Evolutionary conservation across 1,140 invertebrate species (phyloP).

Genomic region (Batillaria attramentaria): DNA sequence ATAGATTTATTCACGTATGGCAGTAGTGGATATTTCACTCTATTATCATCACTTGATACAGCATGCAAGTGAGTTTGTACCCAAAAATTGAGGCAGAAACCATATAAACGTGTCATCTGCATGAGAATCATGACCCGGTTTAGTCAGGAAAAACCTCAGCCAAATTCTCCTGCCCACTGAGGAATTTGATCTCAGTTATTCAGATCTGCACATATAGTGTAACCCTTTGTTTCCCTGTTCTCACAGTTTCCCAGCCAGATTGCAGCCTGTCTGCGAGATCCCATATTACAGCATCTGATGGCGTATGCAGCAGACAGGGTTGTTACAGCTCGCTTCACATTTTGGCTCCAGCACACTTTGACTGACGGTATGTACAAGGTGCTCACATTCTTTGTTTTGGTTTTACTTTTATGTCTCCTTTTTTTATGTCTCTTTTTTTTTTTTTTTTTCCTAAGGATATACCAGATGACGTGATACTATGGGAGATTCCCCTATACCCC

Average conservation of each 20-base stretch:
- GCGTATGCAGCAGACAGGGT: constrained; percentile 42
- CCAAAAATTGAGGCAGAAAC: no score
- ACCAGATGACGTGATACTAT: not conserved
- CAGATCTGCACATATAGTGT: no score
- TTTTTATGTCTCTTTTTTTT: not conserved
- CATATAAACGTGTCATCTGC: no score
- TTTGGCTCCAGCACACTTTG: constrained; percentile 54
- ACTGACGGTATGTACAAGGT: constrained; percentile 39
- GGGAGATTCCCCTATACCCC: not conserved
- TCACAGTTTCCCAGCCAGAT: constrained; percentile 56
- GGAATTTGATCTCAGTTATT: not conserved
- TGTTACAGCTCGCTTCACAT: constrained; percentile 46
- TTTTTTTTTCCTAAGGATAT: not conserved
- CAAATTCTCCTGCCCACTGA: no score
- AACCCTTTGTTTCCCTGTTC: no score
- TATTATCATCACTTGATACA: no score
- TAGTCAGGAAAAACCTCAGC: no score
- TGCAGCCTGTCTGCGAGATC: constrained; percentile 45
- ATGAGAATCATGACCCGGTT: no score
- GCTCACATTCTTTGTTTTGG: not conserved
- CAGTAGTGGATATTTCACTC: no score
- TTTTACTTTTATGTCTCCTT: not conserved
- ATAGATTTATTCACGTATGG: no score
- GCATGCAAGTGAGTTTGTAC: no score
- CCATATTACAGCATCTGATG: constrained; percentile 52